A percentile compares a stretch with the other conserved stretches of the same genome.
phyloP scores from a whole-genome alignment of 2,113 vertebrate genomes.

The Struthidea cinerea region DNA sequence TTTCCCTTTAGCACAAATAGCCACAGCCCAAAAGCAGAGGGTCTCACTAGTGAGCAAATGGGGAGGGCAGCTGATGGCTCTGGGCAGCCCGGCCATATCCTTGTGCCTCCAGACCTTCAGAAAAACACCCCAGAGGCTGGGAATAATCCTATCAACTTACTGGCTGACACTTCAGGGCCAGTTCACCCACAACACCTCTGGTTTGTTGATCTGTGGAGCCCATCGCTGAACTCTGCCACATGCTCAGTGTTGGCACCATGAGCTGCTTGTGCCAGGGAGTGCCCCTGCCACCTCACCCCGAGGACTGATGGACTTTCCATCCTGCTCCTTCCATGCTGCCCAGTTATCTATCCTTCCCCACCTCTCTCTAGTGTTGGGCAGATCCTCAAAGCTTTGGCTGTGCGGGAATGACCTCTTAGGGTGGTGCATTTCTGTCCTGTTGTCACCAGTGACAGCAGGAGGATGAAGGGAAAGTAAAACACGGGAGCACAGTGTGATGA shows the following conservation, averaged over 20 bases:
- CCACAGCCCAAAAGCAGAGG: neutral
- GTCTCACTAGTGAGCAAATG: neutral
- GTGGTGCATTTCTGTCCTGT: neutral
- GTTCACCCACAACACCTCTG: neutral
- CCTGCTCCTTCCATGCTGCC: neutral
- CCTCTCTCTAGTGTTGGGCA: neutral
- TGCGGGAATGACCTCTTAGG: neutral
- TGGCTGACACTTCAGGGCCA: neutral
- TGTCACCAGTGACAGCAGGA: neutral
- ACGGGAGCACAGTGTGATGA: neutral
- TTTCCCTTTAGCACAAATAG: neutral
- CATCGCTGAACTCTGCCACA: fast-evolving
- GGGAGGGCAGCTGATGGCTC: neutral
- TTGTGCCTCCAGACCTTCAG: neutral
- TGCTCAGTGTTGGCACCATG: fast-evolving
- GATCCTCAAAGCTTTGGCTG: neutral
- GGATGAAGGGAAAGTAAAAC: neutral
- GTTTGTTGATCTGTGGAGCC: neutral
- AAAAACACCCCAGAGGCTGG: neutral
- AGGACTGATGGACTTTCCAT: neutral
- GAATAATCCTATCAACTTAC: neutral
- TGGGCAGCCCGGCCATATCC: neutral
- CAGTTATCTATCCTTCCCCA: neutral
- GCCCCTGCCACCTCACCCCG: fast-evolving
- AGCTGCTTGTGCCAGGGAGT: neutral